Evolutionary conservation across 2,888 invertebrate genomes (phyloP).

Genomic region (Creontiades dilutus): DNA sequence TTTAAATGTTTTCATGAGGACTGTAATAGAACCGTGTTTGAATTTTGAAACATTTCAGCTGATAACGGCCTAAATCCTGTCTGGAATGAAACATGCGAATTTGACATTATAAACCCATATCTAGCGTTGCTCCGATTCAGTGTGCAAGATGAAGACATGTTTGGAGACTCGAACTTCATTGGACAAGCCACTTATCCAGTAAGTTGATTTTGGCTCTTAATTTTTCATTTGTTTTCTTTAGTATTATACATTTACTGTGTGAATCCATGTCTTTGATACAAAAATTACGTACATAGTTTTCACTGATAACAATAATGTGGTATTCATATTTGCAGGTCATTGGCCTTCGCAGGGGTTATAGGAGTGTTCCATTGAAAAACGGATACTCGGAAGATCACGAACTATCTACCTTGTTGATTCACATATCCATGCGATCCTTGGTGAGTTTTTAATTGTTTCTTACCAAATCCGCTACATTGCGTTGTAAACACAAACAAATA

Average conservation of each 20-base stretch:
- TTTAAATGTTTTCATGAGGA: too few relatives aligned
- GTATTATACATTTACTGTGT: neutral
- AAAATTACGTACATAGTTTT: too few relatives aligned
- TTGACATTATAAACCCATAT: constrained; percentile 89
- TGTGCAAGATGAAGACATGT: constrained; percentile 97
- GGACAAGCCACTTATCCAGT: constrained; percentile 97
- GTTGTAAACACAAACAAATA: too few relatives aligned
- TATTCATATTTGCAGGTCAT: constrained; percentile 80
- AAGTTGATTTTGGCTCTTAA: constrained; percentile 76
- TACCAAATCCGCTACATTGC: too few relatives aligned
- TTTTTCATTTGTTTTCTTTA: neutral
- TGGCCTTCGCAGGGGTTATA: constrained; percentile 90
- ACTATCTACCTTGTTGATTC: constrained; percentile 91
- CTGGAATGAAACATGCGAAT: constrained; percentile 93
- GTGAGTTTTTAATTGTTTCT: constrained; percentile 4
- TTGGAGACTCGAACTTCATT: constrained; percentile 97
- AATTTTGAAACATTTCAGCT: constrained; percentile 80
- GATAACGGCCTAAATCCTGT: constrained; percentile 97
- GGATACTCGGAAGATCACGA: constrained; percentile 95
- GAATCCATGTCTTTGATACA: too few relatives aligned
- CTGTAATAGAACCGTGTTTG: too few relatives aligned
- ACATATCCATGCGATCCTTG: constrained; percentile 81
- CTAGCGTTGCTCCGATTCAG: constrained; percentile 92
- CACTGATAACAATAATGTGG: neutral
- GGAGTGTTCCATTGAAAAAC: constrained; percentile 94